phyloP scores from a whole-genome alignment of 2,888 invertebrate genomes.

The Aspidiotus destructor region DNA sequence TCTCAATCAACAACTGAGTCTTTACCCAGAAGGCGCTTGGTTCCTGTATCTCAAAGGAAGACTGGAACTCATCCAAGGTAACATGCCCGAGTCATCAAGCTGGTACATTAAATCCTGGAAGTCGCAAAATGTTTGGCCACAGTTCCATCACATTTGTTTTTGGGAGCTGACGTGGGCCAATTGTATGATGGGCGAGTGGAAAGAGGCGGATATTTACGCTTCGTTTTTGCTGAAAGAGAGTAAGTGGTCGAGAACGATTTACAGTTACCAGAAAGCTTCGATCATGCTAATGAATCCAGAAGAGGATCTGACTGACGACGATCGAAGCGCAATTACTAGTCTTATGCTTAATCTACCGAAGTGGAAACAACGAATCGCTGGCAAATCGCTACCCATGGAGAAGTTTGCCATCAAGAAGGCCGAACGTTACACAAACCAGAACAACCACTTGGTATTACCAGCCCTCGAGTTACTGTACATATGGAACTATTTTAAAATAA shows the following conservation, averaged over 20 bases:
- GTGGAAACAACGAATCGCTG: conserved; percentile 81
- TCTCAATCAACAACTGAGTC: conserved; percentile 59
- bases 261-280: conserved; percentile 79
- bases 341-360: conserved; percentile 69
- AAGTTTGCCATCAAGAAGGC: conserved; percentile 87
- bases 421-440: conserved; percentile 65
- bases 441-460: conserved; percentile 64
- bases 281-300: conserved; percentile 62
- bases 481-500: conserved; percentile 82
- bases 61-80: conserved; percentile 68
- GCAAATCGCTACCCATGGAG: conserved; percentile 93
- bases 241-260: conserved; percentile 85
- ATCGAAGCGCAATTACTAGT: conserved; percentile 50
- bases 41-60: conserved; percentile 85
- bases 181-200: conserved; percentile 54
- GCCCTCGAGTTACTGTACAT: conserved; percentile 79
- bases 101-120: conserved; percentile 74
- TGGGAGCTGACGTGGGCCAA: conserved; percentile 92
- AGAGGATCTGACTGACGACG: conserved; percentile 46
- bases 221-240: conserved; percentile 62
- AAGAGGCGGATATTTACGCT: conserved; percentile 62
- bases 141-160: conserved; percentile 84
- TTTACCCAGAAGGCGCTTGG: conserved; percentile 76
- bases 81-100: conserved; percentile 56
- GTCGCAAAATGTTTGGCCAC: conserved; percentile 75